Conservation (phyloP, 2,888 invertebrate species). For the Drosophila flavopinicola region DNA sequence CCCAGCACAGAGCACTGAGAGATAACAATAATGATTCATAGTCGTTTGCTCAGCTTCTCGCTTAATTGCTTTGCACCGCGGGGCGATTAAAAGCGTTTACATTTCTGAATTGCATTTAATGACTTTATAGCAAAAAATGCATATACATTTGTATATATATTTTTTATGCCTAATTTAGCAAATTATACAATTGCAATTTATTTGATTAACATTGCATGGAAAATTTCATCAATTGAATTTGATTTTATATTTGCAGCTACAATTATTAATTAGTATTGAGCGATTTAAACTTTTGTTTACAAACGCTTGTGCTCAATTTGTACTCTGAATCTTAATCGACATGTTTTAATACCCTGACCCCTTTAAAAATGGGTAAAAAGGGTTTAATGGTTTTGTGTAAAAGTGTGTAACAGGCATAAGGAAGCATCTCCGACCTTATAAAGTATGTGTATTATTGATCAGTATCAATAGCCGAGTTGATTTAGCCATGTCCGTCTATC, state of each 20-base stretch:
- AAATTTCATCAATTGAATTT: constrained; percentile 9
- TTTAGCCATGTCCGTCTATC: no score
- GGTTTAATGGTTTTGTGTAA: no score
- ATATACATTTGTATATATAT: background rate
- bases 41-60: background rate
- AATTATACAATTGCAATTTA: constrained; percentile 25
- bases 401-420: no score
- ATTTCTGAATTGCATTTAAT: constrained; percentile 22
- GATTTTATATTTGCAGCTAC: constrained; percentile 9
- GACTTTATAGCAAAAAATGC: constrained; percentile 10
- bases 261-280: constrained; percentile 2
- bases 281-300: no score
- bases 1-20: background rate
- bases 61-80: constrained; percentile 11
- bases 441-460: no score
- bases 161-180: constrained; percentile 22
- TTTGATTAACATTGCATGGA: constrained; percentile 18
- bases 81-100: constrained; percentile 10
- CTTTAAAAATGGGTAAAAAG: no score
- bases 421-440: no score
- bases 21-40: constrained; percentile 8
- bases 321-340: no score
- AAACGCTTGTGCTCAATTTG: no score
- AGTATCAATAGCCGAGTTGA: no score
- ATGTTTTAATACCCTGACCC: no score